A percentile compares a stretch with the other conserved stretches of the same genome.
phyloP scores from a whole-genome alignment of 2,113 vertebrate genomes.

The Tragelaphus imberbis region DNA sequence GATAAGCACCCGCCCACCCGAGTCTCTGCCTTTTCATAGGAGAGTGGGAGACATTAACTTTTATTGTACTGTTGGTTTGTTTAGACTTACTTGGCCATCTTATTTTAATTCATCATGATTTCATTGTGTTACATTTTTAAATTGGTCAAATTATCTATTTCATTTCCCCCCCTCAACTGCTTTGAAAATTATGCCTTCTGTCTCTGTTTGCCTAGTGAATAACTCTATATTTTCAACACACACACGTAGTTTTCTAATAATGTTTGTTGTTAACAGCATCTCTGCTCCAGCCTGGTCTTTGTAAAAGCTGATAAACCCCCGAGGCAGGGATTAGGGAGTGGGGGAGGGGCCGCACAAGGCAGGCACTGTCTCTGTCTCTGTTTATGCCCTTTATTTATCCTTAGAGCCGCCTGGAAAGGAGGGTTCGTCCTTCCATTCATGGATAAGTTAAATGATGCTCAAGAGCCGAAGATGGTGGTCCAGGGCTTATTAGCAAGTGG shows the following conservation, averaged over 20 bases:
- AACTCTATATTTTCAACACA: background rate
- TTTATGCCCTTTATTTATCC: background rate
- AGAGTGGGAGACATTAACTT: background rate
- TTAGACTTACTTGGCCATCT: background rate
- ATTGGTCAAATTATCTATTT: background rate
- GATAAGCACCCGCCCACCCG: accelerated
- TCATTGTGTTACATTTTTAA: background rate
- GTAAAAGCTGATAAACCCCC: background rate
- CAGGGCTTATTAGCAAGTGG: background rate
- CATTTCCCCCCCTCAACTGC: background rate
- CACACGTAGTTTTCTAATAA: background rate
- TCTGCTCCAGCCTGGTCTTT: background rate
- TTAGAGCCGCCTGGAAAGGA: background rate
- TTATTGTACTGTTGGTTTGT: background rate
- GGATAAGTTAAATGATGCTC: background rate
- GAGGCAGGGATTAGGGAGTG: background rate
- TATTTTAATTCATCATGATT: background rate
- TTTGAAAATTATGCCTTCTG: background rate
- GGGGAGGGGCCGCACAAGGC: accelerated
- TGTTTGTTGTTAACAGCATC: background rate
- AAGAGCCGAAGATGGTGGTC: background rate
- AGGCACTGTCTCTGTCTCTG: background rate
- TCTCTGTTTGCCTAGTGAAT: background rate
- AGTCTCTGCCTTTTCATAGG: background rate
- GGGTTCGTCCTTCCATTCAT: background rate